phyloP scores from a whole-genome alignment of 2,888 invertebrate genomes.

The Zygothrica quintamaculata region DNA sequence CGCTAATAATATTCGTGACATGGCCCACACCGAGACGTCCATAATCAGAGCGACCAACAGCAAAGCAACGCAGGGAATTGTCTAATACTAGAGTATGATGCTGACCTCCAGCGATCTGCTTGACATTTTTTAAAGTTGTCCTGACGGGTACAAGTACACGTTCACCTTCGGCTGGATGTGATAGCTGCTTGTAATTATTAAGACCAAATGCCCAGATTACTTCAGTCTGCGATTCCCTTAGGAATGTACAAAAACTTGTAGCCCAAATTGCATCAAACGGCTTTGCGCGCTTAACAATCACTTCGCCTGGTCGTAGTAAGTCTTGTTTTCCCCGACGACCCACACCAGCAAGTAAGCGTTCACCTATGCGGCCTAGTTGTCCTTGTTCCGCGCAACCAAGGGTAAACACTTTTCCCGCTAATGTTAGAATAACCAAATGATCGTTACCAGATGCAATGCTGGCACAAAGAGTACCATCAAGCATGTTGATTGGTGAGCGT shows the following conservation, averaged over 20 bases:
- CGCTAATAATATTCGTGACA: constrained; percentile 86
- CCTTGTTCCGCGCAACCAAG: constrained; percentile 98
- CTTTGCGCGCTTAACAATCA: constrained; percentile 73
- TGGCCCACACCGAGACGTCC: constrained; percentile 95
- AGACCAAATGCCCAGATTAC: constrained; percentile 94
- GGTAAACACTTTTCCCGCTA: constrained; percentile 89
- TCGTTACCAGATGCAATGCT: constrained; percentile 96
- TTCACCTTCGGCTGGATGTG: constrained; percentile 80
- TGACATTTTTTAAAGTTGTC: constrained; percentile 78
- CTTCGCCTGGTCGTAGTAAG: constrained; percentile 79
- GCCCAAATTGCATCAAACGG: constrained; percentile 92
- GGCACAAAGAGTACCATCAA: constrained; percentile 88
- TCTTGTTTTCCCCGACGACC: constrained; percentile 85
- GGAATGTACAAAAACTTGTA: constrained; percentile 88
- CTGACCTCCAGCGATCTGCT: constrained; percentile 88
- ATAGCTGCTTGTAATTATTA: constrained; percentile 96
- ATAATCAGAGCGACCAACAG: constrained; percentile 94
- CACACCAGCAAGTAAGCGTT: constrained; percentile 86
- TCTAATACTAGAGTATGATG: constrained; percentile 95
- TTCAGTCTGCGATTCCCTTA: constrained; percentile 86
- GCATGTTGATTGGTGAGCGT: constrained; percentile 87
- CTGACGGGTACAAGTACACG: constrained; percentile 72
- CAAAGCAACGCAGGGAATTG: constrained; percentile 87
- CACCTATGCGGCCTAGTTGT: constrained; percentile 94
- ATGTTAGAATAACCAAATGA: constrained; percentile 93